Evolutionary conservation across 1,140 invertebrate genomes (phyloP).

Genomic region (Portunus trituberculatus): DNA sequence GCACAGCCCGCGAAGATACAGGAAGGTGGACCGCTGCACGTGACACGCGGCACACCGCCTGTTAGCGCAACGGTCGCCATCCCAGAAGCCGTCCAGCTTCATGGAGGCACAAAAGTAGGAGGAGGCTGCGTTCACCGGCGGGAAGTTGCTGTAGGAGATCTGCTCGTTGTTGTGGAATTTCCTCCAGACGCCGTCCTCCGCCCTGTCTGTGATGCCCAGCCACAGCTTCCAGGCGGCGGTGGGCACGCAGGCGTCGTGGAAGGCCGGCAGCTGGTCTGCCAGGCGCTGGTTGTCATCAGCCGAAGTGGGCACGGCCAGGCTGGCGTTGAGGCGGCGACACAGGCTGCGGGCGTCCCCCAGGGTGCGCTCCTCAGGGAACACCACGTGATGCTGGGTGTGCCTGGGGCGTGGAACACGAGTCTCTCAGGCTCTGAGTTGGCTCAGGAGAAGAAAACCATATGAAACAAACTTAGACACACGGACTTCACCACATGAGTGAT

Average conservation of each 20-base stretch:
- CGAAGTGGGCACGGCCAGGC: constrained; percentile 47
- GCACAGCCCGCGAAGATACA: constrained; percentile 45
- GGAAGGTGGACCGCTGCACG: not conserved
- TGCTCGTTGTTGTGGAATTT: not conserved
- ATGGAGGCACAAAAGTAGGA: constrained; percentile 37
- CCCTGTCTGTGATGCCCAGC: constrained; percentile 64
- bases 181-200: constrained; percentile 53
- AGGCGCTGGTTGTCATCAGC: constrained; percentile 26
- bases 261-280: not conserved
- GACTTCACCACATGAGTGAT: not conserved
- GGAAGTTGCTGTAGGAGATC: constrained; percentile 37
- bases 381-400: constrained; percentile 6
- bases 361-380: constrained; percentile 44
- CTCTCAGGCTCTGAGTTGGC: not conserved
- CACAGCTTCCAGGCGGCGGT: constrained; percentile 64
- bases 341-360: constrained; percentile 1
- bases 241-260: constrained; percentile 37
- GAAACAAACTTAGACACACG: not conserved
- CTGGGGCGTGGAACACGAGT: not conserved
- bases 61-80: constrained; percentile 27
- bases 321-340: constrained; percentile 34
- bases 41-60: constrained; percentile 37
- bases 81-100: constrained; percentile 43
- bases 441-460: not conserved
- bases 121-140: constrained; percentile 38